Evolutionary conservation across 92 coral and sea anemone species (phyloP).

Genomic region (Porites cylindrica): DNA sequence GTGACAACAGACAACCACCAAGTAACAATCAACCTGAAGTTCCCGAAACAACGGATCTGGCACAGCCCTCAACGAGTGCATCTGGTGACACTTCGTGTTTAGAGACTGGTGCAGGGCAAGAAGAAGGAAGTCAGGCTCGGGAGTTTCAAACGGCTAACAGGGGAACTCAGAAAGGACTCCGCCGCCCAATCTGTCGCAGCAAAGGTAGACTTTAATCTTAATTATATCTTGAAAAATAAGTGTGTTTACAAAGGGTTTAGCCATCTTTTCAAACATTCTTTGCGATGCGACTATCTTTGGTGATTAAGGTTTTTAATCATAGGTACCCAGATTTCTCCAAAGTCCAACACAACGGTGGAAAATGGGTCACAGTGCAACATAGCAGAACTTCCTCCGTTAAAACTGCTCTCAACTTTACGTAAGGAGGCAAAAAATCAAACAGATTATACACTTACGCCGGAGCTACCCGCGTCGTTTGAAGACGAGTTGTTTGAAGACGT

Average conservation of each 20-base stretch:
- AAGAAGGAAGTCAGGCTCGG: not conserved
- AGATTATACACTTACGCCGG: not conserved
- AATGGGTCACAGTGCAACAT: conserved; percentile 23
- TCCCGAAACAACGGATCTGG: no score
- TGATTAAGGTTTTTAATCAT: not conserved
- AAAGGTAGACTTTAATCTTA: not conserved
- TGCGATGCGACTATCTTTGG: not conserved
- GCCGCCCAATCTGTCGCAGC: not conserved
- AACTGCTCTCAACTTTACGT: not conserved
- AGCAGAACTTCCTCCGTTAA: conserved; percentile 8
- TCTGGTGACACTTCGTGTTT: no score
- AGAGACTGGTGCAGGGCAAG: no score
- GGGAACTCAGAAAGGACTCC: conserved; percentile 22
- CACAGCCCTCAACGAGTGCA: no score
- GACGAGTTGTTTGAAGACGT: conserved; percentile 5
- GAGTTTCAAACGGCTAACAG: not conserved
- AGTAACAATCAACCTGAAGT: no score
- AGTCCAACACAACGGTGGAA: not conserved
- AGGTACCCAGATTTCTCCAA: conserved; percentile 25
- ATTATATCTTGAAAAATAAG: no score
- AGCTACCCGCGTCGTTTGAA: not conserved
- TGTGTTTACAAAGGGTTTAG: not conserved
- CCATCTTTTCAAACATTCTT: not conserved
- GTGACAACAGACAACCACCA: no score
- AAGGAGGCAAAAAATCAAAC: not conserved